Evolutionary conservation across 2,797 vertebrate species (phyloP), one percentile per base, ranked within the genome.

Genomic region (Nasua narica): DNA sequence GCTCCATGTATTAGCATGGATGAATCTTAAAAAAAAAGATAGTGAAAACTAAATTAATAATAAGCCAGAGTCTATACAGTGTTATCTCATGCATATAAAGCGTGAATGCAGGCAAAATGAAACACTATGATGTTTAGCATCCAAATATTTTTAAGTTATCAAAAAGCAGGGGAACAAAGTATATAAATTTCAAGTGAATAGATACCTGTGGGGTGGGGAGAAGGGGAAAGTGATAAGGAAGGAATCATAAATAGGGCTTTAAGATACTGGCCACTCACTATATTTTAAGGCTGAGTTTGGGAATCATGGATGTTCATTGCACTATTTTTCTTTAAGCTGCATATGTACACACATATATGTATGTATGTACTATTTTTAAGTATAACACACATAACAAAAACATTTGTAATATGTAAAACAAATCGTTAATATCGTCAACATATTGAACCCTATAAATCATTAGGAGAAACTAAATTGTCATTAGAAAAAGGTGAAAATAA

Each of bases 401-500:
- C 35, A 89, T 84, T 27, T 78, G 10, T 67, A 67, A 40, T 69
- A 5, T 76, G 4, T 70, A 62, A 50, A 78, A 43, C 37, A 69
- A 79, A 76, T 43, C 62, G 14, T 52, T 79, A 87, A 67, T 60
- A 52, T 85, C 77, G 81, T 90, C 40, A 50, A 3, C 62, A 83
- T 37, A 70, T 21, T 92, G n/a, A 96, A 37, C 16, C 25, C 72
- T 48, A 85, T 12, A 70, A 52, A 87, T 85, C 23, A 56, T 85
- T 82, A 90, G 35, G 46, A 84, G 85, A 96, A 97, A 56, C 16
- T 90, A 58, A 69, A 67, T 4, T 69, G 8, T 46, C 54, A 48
- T 67, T 83, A 85, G 35, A 50, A 50, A 81, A 96, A 95, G 35
- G n/a, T 74, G 37, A 83, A 67, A 40, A 94, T 78, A 93, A 90